Conservation (phyloP, 2,797 vertebrate species). For the Eutrigla gurnardus region DNA sequence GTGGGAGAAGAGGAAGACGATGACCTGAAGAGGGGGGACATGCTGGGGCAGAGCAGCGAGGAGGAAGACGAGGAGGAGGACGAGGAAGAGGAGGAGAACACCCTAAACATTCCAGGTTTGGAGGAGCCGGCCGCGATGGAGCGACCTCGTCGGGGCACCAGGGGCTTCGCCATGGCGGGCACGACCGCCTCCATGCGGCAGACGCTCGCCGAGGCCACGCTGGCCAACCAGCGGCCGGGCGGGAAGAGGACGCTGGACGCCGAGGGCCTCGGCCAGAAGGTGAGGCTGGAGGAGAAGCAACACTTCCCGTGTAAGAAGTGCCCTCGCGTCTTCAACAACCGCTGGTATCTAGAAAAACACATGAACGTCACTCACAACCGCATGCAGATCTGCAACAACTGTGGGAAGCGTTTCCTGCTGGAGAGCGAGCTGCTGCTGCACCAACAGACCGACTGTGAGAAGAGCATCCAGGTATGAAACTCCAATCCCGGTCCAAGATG, state of each 20-base stretch:
- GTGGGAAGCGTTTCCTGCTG: conserved; percentile 95
- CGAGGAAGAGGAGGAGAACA: conserved; percentile 82
- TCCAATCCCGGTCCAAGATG: no score
- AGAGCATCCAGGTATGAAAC: conserved; percentile 92
- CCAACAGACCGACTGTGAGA: conserved; percentile 98
- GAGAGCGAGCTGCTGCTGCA: conserved; percentile 97
- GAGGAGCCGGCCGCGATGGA: conserved; percentile 68
- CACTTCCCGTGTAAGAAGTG: conserved; percentile 97
- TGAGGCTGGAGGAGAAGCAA: conserved; percentile 96
- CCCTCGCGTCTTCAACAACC: conserved; percentile 96
- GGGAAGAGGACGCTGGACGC: conserved; percentile 84
- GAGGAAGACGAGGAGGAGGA: conserved; percentile 82
- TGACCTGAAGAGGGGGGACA: conserved; percentile 64
- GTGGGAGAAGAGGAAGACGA: conserved; percentile 76
- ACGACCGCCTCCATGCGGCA: conserved; percentile 77
- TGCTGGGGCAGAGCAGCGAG: conserved; percentile 72
- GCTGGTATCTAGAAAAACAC: conserved; percentile 99
- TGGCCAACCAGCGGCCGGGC: conserved; percentile 78
- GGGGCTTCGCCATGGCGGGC: conserved; percentile 71
- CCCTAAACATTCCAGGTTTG: conserved; percentile 79
- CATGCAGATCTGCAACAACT: conserved; percentile 98
- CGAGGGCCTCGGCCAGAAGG: conserved; percentile 89
- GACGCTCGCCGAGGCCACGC: conserved; percentile 71
- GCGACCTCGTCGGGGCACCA: conserved; percentile 76
- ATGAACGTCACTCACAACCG: conserved; percentile 98